Conservation (phyloP, 2,113 vertebrate genomes). For the Prionailurus bengalensis region DNA sequence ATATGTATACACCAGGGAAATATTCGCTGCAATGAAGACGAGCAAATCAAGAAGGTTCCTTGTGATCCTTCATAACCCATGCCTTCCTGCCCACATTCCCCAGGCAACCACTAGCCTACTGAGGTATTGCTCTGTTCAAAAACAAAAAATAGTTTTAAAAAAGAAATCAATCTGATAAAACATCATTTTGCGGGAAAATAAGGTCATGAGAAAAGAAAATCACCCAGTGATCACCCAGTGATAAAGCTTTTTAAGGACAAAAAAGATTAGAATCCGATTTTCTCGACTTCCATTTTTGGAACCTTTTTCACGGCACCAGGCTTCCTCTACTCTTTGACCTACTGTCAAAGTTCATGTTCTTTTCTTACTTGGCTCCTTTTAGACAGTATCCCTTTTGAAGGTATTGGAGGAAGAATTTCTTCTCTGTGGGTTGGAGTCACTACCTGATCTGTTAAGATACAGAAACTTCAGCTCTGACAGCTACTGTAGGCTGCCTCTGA, state of each 20-base stretch:
- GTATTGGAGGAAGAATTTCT: slow-evolving; percentile 48
- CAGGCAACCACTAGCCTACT: background rate
- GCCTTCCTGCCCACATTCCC: accelerated
- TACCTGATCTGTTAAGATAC: slow-evolving; percentile 20
- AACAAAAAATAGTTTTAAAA: background rate
- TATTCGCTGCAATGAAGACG: background rate
- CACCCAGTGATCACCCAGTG: background rate
- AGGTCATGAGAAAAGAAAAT: background rate
- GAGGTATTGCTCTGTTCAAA: background rate
- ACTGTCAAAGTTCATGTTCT: background rate
- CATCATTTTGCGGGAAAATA: background rate
- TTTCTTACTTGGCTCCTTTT: background rate
- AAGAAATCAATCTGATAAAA: background rate
- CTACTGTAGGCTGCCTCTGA: slow-evolving; percentile 4
- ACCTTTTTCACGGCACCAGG: background rate
- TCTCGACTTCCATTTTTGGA: background rate
- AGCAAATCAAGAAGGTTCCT: background rate
- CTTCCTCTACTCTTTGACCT: background rate
- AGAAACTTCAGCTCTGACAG: slow-evolving; percentile 51
- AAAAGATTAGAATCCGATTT: background rate
- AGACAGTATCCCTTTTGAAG: background rate
- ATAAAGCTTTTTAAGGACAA: background rate
- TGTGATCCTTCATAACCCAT: background rate
- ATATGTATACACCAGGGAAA: background rate
- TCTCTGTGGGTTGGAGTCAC: slow-evolving; percentile 22